Conservation (phyloP, 30 jellyfish, hydroid and myxozoan genomes). For the Clytia hemisphaerica region DNA sequence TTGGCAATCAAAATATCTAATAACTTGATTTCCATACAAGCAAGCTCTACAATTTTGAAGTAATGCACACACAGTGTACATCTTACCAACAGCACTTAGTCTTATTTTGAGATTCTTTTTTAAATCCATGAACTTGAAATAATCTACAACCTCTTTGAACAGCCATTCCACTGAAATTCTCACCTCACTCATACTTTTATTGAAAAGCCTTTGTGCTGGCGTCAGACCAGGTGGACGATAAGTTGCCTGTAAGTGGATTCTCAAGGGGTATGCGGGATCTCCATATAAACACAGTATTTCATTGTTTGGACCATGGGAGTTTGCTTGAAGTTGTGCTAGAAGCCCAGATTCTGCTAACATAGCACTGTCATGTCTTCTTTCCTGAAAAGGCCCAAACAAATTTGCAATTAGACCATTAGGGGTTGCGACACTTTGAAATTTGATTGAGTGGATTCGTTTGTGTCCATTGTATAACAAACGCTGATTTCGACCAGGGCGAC, state of each 20-base stretch:
- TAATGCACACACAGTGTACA: constrained; percentile 42
- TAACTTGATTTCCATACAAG: constrained; percentile 33
- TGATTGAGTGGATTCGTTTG: constrained; percentile 52
- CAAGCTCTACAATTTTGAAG: constrained; percentile 40
- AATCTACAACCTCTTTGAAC: constrained; percentile 35
- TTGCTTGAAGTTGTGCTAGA: constrained; percentile 12
- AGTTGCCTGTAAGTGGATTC: constrained; percentile 36
- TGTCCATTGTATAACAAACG: constrained; percentile 62
- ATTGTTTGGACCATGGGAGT: constrained; percentile 16
- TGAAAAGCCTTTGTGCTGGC: constrained; percentile 27
- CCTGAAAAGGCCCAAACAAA: constrained; percentile 46
- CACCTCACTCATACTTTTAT: constrained; percentile 42
- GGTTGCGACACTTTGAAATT: constrained; percentile 52
- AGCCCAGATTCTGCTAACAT: constrained; percentile 30
- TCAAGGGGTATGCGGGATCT: constrained; percentile 40
- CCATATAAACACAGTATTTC: constrained; percentile 44
- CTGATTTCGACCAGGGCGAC: constrained; percentile 50
- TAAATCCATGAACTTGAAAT: constrained; percentile 36
- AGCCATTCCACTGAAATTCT: constrained; percentile 48
- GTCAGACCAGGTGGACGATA: constrained; percentile 16
- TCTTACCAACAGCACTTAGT: constrained; percentile 45
- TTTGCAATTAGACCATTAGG: constrained; percentile 54
- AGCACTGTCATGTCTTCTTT: constrained; percentile 27
- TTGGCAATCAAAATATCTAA: constrained; percentile 18
- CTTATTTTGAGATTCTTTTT: constrained; percentile 33